Evolutionary conservation across 1,140 invertebrate genomes (phyloP).

Genomic region (Saccostrea echinata): DNA sequence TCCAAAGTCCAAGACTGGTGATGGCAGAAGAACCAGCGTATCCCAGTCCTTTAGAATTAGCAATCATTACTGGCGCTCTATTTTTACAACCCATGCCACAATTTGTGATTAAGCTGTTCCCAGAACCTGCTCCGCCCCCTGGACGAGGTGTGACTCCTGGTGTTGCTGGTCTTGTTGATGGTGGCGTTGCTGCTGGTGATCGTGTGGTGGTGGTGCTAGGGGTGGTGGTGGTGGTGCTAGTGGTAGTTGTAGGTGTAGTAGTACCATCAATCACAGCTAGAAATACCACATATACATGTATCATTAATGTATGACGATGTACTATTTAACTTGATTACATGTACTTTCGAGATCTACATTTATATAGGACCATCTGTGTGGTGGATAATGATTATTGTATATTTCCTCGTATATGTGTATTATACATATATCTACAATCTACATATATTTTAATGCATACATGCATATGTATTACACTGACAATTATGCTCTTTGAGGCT

Average conservation of each 20-base stretch:
- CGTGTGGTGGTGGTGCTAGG: neutral
- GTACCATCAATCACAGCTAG: too few species aligned
- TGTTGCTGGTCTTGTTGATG: neutral
- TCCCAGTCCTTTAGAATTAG: constrained; percentile 6
- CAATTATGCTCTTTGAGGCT: too few species aligned
- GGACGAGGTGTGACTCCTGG: neutral
- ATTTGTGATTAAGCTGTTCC: neutral
- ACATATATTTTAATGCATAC: too few species aligned
- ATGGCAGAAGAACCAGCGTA: neutral
- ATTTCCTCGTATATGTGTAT: too few species aligned
- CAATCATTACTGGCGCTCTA: neutral
- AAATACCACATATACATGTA: too few species aligned
- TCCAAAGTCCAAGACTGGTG: neutral
- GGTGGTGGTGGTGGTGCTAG: neutral
- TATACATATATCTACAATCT: too few species aligned
- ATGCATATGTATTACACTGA: too few species aligned
- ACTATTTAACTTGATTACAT: too few species aligned
- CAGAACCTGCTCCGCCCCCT: neutral
- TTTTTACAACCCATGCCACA: constrained; percentile 3
- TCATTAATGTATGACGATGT: too few species aligned
- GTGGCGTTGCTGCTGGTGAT: neutral
- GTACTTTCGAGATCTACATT: too few species aligned
- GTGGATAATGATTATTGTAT: too few species aligned
- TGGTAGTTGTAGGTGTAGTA: neutral
- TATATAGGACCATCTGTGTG: too few species aligned